Base-by-base conservation (phyloP, 1,140 invertebrate species). In the Scylla paramamosain region DNA sequence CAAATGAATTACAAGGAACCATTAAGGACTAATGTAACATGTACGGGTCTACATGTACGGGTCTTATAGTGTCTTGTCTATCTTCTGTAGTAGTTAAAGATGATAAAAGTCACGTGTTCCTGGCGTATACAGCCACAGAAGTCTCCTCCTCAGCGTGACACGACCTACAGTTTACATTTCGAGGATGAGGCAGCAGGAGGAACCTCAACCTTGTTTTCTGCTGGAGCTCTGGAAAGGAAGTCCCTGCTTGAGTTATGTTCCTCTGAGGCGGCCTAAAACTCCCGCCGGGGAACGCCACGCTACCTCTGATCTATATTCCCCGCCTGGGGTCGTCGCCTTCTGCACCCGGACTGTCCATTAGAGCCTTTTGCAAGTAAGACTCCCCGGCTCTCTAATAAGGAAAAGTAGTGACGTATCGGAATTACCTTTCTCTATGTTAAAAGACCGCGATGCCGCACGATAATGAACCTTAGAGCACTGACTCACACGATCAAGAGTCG, bases 391-490 rank as follows among this genome's bases (percentile, higher is more conserved):
- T 94, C 86, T 94, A 89, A 90, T 90, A 90, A 94, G 87, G 87
- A 90, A 94, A 94, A 94, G 52, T 90, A 94, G 86, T 90, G 93
- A 94, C 86, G 93, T 90, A 94, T 90, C 59, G 52, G 87, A 89
- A 94, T 90, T 89, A 94, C 93, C 87, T 94, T 94, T 90, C 93
- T 94, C 93, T 77, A 82, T 77, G 93, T 93, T 88, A 77, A 94
- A 94, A 90, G 93, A 94, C 86, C 86, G 28, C 10, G 32, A 46
- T 46, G 32, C 29, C 92, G 28, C 10, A 12, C 82, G 82, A 93
- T 48, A 84, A 39, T 93, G 82, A 77, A 86, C 92, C 92, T 84
- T 93, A 2, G 20, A 25, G 82, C 4, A 8, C 20, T 25, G 4
- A 28, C 28, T 93, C n/a, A 14, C 7, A 14, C 10, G 92, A 45